Conservation (phyloP, 2,113 vertebrate species). For the Dicaeum eximium region DNA sequence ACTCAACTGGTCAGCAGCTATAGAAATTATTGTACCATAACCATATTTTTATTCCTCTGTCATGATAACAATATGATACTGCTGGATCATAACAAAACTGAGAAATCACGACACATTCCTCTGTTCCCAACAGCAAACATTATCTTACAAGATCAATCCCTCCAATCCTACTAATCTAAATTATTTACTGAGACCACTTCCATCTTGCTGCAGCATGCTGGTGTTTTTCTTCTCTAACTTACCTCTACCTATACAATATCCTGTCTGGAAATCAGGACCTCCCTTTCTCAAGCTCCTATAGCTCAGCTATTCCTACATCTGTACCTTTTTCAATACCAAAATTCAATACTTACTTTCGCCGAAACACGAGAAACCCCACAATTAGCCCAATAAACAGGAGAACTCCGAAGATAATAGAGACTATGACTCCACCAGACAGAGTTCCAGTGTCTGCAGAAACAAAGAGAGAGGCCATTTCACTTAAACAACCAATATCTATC, state of each 20-base stretch:
- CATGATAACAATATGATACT: not conserved
- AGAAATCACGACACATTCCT: not conserved
- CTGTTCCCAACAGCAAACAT: not conserved
- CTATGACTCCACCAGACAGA: slow-evolving; percentile 69
- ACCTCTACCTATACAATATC: not conserved
- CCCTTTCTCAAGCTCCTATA: not conserved
- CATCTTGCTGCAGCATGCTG: not conserved
- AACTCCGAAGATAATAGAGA: slow-evolving; percentile 69
- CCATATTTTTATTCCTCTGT: not conserved
- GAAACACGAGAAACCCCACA: slow-evolving; percentile 53
- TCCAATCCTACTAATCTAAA: not conserved
- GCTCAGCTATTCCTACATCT: not conserved
- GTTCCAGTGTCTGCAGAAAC: slow-evolving; percentile 52
- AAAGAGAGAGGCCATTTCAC: not conserved
- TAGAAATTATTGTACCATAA: not conserved
- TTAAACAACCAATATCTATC: not conserved
- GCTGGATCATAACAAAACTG: not conserved
- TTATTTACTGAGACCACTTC: not conserved
- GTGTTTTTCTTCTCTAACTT: not conserved
- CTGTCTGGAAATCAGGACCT: not conserved
- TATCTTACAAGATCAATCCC: not conserved
- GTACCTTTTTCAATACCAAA: not conserved
- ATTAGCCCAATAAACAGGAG: slow-evolving; percentile 61
- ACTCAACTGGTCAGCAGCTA: not conserved
- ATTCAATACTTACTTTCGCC: slow-evolving; percentile 59